Evolutionary conservation across 2,797 vertebrate genomes (phyloP).

Genomic region (Xenopus petersii): DNA sequence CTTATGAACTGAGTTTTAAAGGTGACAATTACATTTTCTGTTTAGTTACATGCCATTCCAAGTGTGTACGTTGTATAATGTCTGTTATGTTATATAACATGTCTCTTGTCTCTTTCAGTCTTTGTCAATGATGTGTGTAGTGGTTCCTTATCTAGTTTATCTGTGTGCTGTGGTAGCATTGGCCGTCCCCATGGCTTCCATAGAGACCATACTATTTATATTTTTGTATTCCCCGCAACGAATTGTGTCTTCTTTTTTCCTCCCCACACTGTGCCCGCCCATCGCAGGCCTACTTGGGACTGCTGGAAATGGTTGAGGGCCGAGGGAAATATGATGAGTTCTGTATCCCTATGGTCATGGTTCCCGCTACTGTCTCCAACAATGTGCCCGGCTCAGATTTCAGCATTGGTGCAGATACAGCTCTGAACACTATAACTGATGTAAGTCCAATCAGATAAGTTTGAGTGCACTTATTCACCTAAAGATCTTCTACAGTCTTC

Average conservation of each 20-base stretch:
- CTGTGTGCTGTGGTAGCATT: slow-evolving; percentile 77
- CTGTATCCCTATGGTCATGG: slow-evolving; percentile 93
- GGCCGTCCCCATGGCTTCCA: slow-evolving; percentile 75
- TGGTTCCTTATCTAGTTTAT: slow-evolving; percentile 65
- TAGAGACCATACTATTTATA: slow-evolving; percentile 31
- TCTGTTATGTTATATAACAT: too few species aligned
- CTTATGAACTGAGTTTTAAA: too few species aligned
- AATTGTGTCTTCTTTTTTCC: slow-evolving; percentile 30
- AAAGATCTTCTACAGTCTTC: background rate
- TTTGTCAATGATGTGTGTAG: slow-evolving; percentile 59
- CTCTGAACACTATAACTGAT: slow-evolving; percentile 93
- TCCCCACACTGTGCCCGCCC: slow-evolving; percentile 55
- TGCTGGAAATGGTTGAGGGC: slow-evolving; percentile 83
- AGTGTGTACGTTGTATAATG: too few species aligned
- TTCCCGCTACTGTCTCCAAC: slow-evolving; percentile 95
- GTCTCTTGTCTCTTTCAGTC: too few species aligned
- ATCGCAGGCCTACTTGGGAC: slow-evolving; percentile 90
- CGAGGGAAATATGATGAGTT: slow-evolving; percentile 78
- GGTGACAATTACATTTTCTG: too few species aligned
- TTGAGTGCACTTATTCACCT: slow-evolving; percentile 31
- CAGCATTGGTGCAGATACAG: slow-evolving; percentile 95
- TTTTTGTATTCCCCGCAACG: slow-evolving; percentile 15
- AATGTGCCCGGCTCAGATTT: slow-evolving; percentile 94
- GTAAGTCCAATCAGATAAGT: slow-evolving; percentile 76
- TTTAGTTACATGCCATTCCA: too few species aligned